These are phyloP conservation scores for Catostylus mosaicus DNA, from an alignment of 30 jellyfish, hydroid and myxozoan species.

Conservation along the genomic window DNA sequence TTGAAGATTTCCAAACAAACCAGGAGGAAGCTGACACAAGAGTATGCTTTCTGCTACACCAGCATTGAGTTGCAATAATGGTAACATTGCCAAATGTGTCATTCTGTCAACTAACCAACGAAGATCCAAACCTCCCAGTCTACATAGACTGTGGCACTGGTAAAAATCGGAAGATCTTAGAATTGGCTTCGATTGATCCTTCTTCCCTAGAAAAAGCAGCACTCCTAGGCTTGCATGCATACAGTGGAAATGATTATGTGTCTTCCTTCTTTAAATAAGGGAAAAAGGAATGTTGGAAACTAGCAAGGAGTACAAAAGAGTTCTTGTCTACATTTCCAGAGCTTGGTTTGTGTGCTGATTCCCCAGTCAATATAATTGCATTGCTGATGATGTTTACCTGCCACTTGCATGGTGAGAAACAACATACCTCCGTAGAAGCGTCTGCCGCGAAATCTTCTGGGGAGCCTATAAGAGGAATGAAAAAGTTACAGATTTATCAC, in stretches of 20 bases:
- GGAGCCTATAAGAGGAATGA: background rate
- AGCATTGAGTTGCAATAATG: too few relatives aligned
- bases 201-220: constrained; percentile 1
- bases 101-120: too few relatives aligned
- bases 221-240: constrained; percentile 33
- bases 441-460: background rate
- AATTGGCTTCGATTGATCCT: background rate
- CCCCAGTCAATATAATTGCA: background rate
- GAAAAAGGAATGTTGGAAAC: constrained; percentile 7
- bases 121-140: background rate
- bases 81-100: too few relatives aligned
- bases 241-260: constrained; percentile 18
- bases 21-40: constrained; percentile 26
- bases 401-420: constrained; percentile 10
- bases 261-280: constrained; percentile 12
- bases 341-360: background rate
- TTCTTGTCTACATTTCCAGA: background rate
- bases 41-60: constrained; percentile 14
- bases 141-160: constrained; percentile 15
- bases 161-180: background rate
- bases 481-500: constrained; percentile 16
- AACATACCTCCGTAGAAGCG: too few relatives aligned
- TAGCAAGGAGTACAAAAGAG: background rate
- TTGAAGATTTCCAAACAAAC: background rate
- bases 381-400: constrained; percentile 5